Evolutionary conservation across 2,797 vertebrate species (phyloP), one percentile per base, ranked within the genome.

Genomic region (Gadopsis marmoratus): DNA sequence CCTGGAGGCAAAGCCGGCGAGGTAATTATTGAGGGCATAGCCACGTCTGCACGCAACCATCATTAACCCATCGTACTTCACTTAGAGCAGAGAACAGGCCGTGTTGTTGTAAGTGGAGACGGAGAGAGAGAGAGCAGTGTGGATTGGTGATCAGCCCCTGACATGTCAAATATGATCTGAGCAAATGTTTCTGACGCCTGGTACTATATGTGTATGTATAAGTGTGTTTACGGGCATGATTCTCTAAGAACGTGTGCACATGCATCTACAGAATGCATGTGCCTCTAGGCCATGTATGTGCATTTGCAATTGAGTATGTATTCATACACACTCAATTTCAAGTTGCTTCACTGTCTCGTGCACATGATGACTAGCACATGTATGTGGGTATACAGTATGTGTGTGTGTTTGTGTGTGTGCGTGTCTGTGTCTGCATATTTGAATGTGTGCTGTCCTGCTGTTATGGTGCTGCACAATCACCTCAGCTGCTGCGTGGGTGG

Each of bases 21-120:
- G 85, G 84, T 94, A 93, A 95, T 95, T 92, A 95, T 78, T 71
- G 84, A 88, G 88, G 90, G 85, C 82, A 88, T 50, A 76, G 88
- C 86, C 55, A 73, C 21, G 91, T 94, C 94, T 94, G 94, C 95
- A 95, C 92, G 88, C 93, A 94, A 94, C 83, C 81, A 51, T 88
- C 87, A 91, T 95, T 90, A 94, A 93, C 86, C 91, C 90, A 88
- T 91, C 55, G 69, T 85, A 85, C 78, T 85, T 86, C 88, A 88
- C 86, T 92, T 88, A 71, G 76, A 86, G 76, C 37, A 60, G 64
- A 85, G 90, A 87, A 86, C 88, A 83, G 84, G 63, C 69, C 75
- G 68, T 86, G 87, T 90, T 92, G 85, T 87, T 91, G 85, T 86
- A 89, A 84, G 73, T 1, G 71, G 85, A 87, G 72, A 53, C 3